A percentile compares a stretch with the other conserved stretches of the same genome.
Conservation (phyloP, 2,888 invertebrate genomes). For the Microctonus brassicae region DNA sequence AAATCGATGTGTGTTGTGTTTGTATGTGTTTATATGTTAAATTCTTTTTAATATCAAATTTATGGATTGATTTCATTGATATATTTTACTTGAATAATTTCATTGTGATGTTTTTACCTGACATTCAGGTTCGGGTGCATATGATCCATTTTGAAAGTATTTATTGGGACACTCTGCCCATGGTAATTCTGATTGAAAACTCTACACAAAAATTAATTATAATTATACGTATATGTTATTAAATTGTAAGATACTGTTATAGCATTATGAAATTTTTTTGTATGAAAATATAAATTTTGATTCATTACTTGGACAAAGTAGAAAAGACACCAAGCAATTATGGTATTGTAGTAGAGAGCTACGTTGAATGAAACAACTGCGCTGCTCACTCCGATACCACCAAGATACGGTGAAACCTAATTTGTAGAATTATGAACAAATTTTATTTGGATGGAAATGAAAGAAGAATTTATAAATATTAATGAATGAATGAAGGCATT, state of each 20-base stretch:
- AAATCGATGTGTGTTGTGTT: too few species aligned
- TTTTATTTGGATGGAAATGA: background rate
- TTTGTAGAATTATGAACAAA: background rate
- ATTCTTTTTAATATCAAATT: too few species aligned
- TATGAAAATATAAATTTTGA: background rate
- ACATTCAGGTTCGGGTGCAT: slow-evolving; percentile 85
- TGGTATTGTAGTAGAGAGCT: slow-evolving; percentile 96
- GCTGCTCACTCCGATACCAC: slow-evolving; percentile 92
- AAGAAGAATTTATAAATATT: slow-evolving; percentile 1
- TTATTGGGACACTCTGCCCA: slow-evolving; percentile 93
- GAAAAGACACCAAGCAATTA: slow-evolving; percentile 97
- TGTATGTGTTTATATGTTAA: too few species aligned
- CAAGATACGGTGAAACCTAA: slow-evolving; percentile 86
- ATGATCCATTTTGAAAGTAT: slow-evolving; percentile 84
- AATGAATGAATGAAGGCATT: background rate
- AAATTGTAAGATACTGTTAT: background rate
- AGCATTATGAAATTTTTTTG: background rate
- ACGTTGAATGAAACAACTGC: slow-evolving; percentile 97
- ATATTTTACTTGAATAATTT: background rate
- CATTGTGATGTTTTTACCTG: slow-evolving; percentile 71
- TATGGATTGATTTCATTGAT: background rate
- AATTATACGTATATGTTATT: too few species aligned
- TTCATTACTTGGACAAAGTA: slow-evolving; percentile 84
- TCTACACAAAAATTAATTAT: slow-evolving; percentile 68
- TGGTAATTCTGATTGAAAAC: slow-evolving; percentile 91